Evolutionary conservation across 2,113 vertebrate genomes (phyloP).

Genomic region (Catharus fuscescens): DNA sequence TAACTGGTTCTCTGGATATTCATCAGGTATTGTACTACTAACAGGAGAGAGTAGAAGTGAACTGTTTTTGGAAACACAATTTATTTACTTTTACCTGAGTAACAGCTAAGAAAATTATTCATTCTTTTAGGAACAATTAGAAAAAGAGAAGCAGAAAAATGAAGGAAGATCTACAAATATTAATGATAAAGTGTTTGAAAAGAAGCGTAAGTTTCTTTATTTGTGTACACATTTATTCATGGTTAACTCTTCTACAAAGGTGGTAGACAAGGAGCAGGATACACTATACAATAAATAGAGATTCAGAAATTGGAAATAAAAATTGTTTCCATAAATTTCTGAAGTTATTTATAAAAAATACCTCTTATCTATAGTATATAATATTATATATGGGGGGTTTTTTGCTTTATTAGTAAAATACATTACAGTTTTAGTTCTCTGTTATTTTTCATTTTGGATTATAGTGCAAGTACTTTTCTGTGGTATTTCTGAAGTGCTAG

Average conservation of each 20-base stretch:
- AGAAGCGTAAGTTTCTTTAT: constrained; percentile 81
- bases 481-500: not conserved
- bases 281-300: not conserved
- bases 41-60: not conserved
- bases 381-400: not conserved
- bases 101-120: not conserved
- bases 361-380: not conserved
- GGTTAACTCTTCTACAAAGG: not conserved
- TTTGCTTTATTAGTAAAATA: not conserved
- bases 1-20: not conserved
- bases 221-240: not conserved
- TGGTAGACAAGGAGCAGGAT: not conserved
- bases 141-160: constrained; percentile 85
- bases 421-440: not conserved
- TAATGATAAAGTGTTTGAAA: constrained; percentile 82
- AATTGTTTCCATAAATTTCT: not conserved
- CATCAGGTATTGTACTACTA: not conserved
- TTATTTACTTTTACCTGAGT: not conserved
- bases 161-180: constrained; percentile 72
- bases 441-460: not conserved
- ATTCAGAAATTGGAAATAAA: not conserved
- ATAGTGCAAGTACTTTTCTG: not conserved
- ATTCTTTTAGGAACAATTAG: constrained; percentile 80
- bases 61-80: not conserved
- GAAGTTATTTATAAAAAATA: not conserved